Percentiles rank a stretch among this genome's conserved stretches.
Conservation (phyloP, 2,797 vertebrate genomes). For the Hylomyscus alleni region DNA sequence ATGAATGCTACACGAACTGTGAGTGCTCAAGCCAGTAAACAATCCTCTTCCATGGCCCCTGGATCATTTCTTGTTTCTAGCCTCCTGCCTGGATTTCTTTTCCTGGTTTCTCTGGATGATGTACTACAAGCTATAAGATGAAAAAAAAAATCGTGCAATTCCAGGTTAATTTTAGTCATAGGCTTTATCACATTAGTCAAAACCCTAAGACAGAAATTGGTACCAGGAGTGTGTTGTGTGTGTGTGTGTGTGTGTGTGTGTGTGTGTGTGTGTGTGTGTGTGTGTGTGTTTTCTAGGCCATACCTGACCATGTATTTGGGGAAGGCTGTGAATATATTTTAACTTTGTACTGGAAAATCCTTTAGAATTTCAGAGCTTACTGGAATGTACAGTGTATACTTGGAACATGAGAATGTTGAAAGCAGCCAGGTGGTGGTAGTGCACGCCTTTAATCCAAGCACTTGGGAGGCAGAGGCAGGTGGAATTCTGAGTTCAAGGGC, state of each 20-base stretch:
- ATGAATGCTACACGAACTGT: background rate
- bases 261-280: no score
- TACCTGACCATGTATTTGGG: background rate
- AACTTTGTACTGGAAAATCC: background rate
- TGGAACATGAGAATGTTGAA: background rate
- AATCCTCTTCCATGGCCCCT: background rate
- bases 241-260: no score
- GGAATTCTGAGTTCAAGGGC: no score
- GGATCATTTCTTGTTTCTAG: background rate
- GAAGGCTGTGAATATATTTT: background rate
- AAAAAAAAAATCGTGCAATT: background rate
- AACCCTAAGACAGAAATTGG: background rate
- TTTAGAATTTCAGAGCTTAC: background rate
- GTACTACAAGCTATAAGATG: no score
- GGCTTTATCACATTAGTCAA: background rate
- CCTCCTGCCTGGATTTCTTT: background rate
- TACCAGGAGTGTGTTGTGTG: background rate
- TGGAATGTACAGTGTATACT: background rate
- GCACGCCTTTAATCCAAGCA: no score
- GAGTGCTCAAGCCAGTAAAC: background rate
- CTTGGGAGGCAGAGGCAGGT: no score
- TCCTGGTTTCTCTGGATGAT: background rate
- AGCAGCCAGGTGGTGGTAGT: no score
- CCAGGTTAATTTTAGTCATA: no score
- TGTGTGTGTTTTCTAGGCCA: background rate